These are phyloP conservation scores for Tetramorium simillimum DNA, from an alignment of 1,140 invertebrate species.

Conservation along the genomic window DNA sequence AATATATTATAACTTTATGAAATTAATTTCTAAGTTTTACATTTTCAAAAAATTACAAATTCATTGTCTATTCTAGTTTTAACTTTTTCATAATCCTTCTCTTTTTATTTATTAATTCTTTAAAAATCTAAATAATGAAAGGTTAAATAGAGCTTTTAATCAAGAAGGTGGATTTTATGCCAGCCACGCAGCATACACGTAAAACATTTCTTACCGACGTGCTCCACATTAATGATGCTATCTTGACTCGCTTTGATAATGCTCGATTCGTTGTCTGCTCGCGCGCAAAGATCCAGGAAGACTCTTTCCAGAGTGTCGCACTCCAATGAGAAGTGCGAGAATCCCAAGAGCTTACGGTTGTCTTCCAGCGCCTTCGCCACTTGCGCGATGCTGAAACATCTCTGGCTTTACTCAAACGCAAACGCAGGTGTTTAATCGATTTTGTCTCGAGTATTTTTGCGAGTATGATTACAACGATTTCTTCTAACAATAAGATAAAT, in stretches of 20 bases:
- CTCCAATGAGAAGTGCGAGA: conserved; percentile 84
- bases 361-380: conserved; percentile 84
- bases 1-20: not conserved
- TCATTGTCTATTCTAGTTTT: not conserved
- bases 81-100: not conserved
- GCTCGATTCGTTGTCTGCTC: conserved; percentile 77
- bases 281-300: conserved; percentile 85
- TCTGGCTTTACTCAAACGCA: conserved; percentile 18
- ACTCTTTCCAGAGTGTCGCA: conserved; percentile 87
- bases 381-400: conserved; percentile 82
- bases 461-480: conserved; percentile 7
- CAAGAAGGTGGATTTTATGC: not conserved
- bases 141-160: not conserved
- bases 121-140: not conserved
- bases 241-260: conserved; percentile 63
- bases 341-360: conserved; percentile 81
- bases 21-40: not conserved
- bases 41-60: not conserved
- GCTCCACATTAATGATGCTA: conserved; percentile 66
- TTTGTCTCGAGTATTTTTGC: conserved; percentile 4
- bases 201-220: conserved; percentile 68
- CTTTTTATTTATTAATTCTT: not conserved
- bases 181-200: not conserved
- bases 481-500: conserved; percentile 57
- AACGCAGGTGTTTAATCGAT: conserved; percentile 23